Base-by-base conservation (phyloP, 1,140 invertebrate species). In the Apis dorsata region DNA sequence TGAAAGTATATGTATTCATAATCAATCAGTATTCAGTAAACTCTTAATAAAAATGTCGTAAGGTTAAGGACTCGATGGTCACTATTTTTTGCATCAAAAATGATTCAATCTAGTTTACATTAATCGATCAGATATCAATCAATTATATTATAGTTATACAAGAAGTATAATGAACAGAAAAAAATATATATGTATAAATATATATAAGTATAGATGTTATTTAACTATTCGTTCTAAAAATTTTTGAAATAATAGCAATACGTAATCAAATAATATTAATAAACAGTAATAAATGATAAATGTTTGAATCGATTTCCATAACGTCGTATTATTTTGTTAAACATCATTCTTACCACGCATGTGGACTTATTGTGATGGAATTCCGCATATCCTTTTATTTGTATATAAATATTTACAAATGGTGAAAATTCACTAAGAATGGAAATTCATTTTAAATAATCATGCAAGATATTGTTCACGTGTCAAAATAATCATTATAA, bases 31-130 rank as follows among this genome's bases (percentile, higher is more conserved):
- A 71, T 85, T 24, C 79, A 72, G 49, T 77, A 79, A 87, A 81
- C 70, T 88, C 60, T 88, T 78, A 85, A 88, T 49, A 55, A 81
- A 78, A 77, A 73, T 82, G 59, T 81, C 68, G 55, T 55, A 74
- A 77, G 79, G 60, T 85, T 83, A 88, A 87, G 13, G 59, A 83
- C 57, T 82, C 2, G 13, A 19, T 57, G 28, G 13, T 49, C 57
- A 34, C 44, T 44, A 51, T 77, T 82, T 82, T 74, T 69, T 62
- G 55, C 74, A 69, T 53, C 65, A 24, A 49, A 1, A 77, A 82
- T 82, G 44, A 77, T 70, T 77, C 65, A 82, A 70, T 57, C 49
- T 55, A 19, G 9, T 24, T 15, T 15, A 62, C 55, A 69, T 55
- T 55, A 57, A 68, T 49, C 73, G 57, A 2, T 15, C 28, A 15